Percentiles rank a stretch among this genome's conserved stretches.
Evolutionary conservation across 2,888 invertebrate genomes (phyloP).

Genomic region (Tricholauxania praeusta): DNA sequence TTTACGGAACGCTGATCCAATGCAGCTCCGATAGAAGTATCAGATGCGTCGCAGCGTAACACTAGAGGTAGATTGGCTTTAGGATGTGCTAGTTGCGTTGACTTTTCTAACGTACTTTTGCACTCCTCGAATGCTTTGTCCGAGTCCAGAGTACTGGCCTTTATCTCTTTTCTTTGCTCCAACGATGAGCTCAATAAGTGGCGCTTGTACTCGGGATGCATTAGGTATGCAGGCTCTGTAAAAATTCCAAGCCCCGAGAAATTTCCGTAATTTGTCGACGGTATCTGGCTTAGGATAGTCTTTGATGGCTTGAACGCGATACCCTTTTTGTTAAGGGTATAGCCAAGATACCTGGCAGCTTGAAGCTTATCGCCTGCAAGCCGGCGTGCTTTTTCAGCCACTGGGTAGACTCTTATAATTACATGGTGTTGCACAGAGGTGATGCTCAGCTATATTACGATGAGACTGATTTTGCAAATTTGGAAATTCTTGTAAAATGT

Average conservation of each 20-base stretch:
- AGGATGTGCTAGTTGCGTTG: slow-evolving; percentile 33
- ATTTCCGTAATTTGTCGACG: slow-evolving; percentile 31
- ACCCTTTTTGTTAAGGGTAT: not conserved
- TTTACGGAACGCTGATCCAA: not conserved
- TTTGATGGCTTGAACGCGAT: slow-evolving; percentile 13
- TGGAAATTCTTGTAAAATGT: no score
- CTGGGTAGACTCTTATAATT: no score
- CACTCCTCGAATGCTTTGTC: slow-evolving; percentile 44
- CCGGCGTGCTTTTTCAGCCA: no score
- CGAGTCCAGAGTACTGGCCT: slow-evolving; percentile 43
- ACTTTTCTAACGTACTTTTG: slow-evolving; percentile 22
- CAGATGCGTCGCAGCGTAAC: slow-evolving; percentile 32
- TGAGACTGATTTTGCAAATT: no score
- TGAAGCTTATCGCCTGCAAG: no score
- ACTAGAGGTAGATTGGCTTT: slow-evolving; percentile 20
- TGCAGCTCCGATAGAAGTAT: slow-evolving; percentile 29
- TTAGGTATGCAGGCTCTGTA: slow-evolving; percentile 37
- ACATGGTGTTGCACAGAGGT: no score
- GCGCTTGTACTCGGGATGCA: slow-evolving; percentile 45
- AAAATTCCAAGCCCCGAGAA: slow-evolving; percentile 35
- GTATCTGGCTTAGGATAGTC: slow-evolving; percentile 28
- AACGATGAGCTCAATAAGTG: slow-evolving; percentile 27
- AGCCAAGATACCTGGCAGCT: not conserved
- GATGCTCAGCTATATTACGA: no score
- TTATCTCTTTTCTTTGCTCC: slow-evolving; percentile 46